Evolutionary conservation across 2,113 vertebrate species (phyloP).

Genomic region (Barnardius zonarius): DNA sequence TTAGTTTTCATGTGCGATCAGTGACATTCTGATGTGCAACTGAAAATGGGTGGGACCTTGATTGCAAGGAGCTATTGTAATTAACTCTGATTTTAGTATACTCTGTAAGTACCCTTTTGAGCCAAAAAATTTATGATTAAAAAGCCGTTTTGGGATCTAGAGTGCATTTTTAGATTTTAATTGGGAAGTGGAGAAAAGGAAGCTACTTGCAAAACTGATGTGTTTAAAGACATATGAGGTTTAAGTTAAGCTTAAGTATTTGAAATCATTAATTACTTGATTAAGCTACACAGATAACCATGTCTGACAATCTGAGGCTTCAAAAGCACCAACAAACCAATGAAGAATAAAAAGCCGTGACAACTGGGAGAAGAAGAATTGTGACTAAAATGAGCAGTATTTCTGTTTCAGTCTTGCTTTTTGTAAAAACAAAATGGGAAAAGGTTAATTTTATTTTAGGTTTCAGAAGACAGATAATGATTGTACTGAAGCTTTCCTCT

Average conservation of each 20-base stretch:
- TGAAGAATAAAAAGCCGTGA: background rate
- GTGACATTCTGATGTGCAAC: background rate
- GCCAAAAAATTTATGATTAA: slow-evolving; percentile 22
- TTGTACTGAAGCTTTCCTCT: background rate
- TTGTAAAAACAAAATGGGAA: background rate
- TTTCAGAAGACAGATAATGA: background rate
- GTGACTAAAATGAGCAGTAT: background rate
- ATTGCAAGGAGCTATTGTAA: slow-evolving; percentile 33
- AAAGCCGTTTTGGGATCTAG: slow-evolving; percentile 5
- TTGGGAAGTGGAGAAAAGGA: background rate
- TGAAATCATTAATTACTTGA: background rate
- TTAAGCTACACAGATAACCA: background rate
- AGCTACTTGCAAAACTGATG: background rate
- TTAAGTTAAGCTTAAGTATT: background rate
- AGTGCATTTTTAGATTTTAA: slow-evolving; percentile 36
- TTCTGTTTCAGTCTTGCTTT: background rate
- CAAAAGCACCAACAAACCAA: background rate
- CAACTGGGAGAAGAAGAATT: background rate
- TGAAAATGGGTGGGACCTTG: slow-evolving; percentile 12
- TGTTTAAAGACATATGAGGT: background rate
- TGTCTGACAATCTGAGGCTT: background rate
- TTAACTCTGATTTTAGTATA: slow-evolving; percentile 34
- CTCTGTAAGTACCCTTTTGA: slow-evolving; percentile 31
- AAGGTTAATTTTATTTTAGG: background rate
- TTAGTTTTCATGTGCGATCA: background rate